Evolutionary conservation across 1,140 invertebrate species (phyloP).

Genomic region (Paracyclopina nana): DNA sequence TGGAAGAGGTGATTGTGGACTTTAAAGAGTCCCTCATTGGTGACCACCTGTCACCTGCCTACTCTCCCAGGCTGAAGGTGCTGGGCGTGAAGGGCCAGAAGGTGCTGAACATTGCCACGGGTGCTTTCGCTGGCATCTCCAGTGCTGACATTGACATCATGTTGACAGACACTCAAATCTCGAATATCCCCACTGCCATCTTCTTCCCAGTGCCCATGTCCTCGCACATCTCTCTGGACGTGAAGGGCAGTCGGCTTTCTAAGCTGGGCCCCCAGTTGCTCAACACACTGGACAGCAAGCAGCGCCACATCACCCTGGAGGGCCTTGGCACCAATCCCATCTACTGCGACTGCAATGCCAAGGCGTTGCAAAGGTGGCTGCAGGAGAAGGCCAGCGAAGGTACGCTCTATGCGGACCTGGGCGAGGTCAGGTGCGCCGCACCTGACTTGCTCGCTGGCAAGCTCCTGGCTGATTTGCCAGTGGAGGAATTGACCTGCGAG

Average conservation of each 20-base stretch:
- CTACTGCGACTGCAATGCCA: slow-evolving; percentile 58
- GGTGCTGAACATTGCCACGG: slow-evolving; percentile 55
- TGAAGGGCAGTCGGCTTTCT: slow-evolving; percentile 50
- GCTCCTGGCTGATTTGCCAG: slow-evolving; percentile 46
- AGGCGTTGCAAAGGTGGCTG: slow-evolving; percentile 52
- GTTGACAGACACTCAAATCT: slow-evolving; percentile 55
- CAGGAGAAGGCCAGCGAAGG: slow-evolving; percentile 25
- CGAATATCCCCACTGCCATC: slow-evolving; percentile 48
- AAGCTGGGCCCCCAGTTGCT: slow-evolving; percentile 53
- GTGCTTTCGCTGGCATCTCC: slow-evolving; percentile 49
- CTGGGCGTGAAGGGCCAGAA: slow-evolving; percentile 50
- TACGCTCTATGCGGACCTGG: slow-evolving; percentile 17
- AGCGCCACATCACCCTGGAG: slow-evolving; percentile 43
- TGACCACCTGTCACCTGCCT: slow-evolving; percentile 52
- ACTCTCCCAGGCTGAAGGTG: slow-evolving; percentile 51
- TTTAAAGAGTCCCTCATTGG: slow-evolving; percentile 59
- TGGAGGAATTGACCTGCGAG: slow-evolving; percentile 55
- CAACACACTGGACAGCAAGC: slow-evolving; percentile 51
- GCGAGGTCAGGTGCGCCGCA: slow-evolving; percentile 28
- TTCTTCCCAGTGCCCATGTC: slow-evolving; percentile 74
- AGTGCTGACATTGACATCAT: slow-evolving; percentile 43
- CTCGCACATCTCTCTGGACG: slow-evolving; percentile 49
- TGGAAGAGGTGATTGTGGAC: slow-evolving; percentile 49
- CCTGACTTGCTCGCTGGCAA: slow-evolving; percentile 45
- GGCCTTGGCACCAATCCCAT: slow-evolving; percentile 56